A percentile compares a stretch with the other conserved stretches of the same genome.
Evolutionary conservation across 2,888 invertebrate genomes (phyloP).

Genomic region (Cantharis lateralis): DNA sequence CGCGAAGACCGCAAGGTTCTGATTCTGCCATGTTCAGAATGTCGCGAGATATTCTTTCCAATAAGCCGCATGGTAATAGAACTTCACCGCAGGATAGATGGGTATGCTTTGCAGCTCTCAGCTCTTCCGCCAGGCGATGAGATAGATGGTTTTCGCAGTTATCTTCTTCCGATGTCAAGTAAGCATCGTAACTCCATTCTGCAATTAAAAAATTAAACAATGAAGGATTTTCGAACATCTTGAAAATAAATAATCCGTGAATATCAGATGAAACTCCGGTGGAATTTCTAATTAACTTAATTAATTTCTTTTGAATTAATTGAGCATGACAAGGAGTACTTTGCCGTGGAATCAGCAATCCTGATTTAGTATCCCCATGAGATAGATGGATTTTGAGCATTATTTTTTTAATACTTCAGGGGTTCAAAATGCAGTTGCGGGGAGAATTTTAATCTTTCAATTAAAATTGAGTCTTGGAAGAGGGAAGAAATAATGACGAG

Average conservation of each 20-base stretch:
- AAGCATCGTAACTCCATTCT: conserved; percentile 54
- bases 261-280: too few species aligned
- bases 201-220: conserved; percentile 34
- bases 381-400: neutral
- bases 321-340: neutral
- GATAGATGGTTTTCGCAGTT: conserved; percentile 68
- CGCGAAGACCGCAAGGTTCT: conserved; percentile 87
- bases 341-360: neutral
- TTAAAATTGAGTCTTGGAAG: neutral
- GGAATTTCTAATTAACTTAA: neutral
- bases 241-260: too few species aligned
- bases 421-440: neutral
- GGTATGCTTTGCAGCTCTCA: conserved; percentile 79
- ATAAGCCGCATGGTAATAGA: conserved; percentile 79
- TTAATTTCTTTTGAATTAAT: neutral
- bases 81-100: conserved; percentile 85
- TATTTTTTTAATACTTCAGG: neutral
- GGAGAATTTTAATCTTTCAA: neutral
- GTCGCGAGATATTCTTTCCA: conserved; percentile 78
- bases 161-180: conserved; percentile 47
- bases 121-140: conserved; percentile 75
- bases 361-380: neutral
- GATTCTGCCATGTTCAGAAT: conserved; percentile 81
- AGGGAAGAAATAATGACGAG: neutral
- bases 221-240: neutral